Evolutionary conservation across 2,113 vertebrate genomes (phyloP).

Genomic region (Mohoua ochrocephala): DNA sequence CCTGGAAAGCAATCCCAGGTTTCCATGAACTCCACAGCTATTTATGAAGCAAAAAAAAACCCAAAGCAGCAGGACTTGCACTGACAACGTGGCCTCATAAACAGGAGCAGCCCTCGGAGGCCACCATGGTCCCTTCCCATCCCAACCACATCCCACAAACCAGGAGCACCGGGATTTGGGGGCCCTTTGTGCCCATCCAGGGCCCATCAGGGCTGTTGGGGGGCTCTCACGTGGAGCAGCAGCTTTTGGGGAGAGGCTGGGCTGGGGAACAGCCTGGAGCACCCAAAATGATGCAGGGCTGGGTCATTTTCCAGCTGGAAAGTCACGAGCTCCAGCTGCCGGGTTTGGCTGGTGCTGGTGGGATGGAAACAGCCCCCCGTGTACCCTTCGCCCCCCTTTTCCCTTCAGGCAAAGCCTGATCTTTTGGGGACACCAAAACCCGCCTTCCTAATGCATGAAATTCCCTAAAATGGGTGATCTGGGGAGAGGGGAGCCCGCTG

Average conservation of each 20-base stretch:
- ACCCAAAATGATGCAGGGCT: fast-evolving
- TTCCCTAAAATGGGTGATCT: fast-evolving
- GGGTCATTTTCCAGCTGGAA: not conserved
- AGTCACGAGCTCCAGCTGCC: not conserved
- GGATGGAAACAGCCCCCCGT: fast-evolving
- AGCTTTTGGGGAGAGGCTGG: not conserved
- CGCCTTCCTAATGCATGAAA: fast-evolving
- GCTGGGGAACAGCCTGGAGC: not conserved
- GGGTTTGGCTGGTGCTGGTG: fast-evolving
- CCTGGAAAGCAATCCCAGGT: not conserved
- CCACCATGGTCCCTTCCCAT: not conserved
- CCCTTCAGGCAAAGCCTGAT: not conserved
- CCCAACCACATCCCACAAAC: fast-evolving
- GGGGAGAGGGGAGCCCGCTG: not conserved
- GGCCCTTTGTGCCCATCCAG: not conserved
- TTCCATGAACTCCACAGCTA: not conserved
- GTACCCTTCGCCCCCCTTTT: too few relatives aligned
- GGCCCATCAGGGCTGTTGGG: fast-evolving
- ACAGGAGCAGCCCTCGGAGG: not conserved
- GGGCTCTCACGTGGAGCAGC: fast-evolving
- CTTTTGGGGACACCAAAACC: not conserved
- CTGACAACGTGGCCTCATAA: not conserved
- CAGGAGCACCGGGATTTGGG: not conserved
- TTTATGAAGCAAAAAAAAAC: not conserved
- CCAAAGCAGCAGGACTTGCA: not conserved